A percentile compares a stretch with the other conserved stretches of the same genome.
Evolutionary conservation across 2,797 vertebrate genomes (phyloP).

Genomic region (Huso huso): DNA sequence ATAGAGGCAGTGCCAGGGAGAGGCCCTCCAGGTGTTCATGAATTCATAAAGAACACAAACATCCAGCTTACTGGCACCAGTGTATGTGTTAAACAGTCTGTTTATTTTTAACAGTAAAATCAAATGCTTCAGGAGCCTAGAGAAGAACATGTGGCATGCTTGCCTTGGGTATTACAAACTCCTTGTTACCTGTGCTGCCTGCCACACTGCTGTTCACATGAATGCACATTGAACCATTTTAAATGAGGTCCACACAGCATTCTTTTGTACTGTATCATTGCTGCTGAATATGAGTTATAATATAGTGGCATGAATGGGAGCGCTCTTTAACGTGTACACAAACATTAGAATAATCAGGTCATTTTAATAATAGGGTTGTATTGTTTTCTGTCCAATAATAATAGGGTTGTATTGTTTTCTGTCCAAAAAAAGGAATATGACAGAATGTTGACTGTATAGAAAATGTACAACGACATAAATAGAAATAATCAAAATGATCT

Average conservation of each 20-base stretch:
- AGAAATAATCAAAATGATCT: too few species aligned
- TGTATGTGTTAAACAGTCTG: slow-evolving; percentile 58
- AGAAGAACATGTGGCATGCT: slow-evolving; percentile 17
- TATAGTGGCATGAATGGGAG: too few species aligned
- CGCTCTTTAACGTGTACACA: too few species aligned
- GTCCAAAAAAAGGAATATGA: too few species aligned
- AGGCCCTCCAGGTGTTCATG: slow-evolving; percentile 46
- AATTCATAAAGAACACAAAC: slow-evolving; percentile 71
- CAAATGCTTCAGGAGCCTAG: slow-evolving; percentile 23
- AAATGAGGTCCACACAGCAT: too few species aligned
- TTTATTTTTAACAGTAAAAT: slow-evolving; percentile 70
- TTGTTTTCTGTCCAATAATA: slow-evolving; percentile 42
- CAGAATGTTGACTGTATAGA: too few species aligned
- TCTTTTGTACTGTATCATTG: neutral
- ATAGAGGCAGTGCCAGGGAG: slow-evolving; percentile 45
- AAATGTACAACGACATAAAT: too few species aligned
- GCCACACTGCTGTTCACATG: slow-evolving; percentile 4
- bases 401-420: too few species aligned
- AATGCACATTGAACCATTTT: too few species aligned
- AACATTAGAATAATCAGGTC: too few species aligned
- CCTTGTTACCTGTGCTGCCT: neutral
- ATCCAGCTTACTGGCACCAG: slow-evolving; percentile 64
- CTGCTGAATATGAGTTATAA: slow-evolving; percentile 7
- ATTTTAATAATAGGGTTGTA: too few species aligned
- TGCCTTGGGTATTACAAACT: slow-evolving; percentile 18